A percentile compares a stretch with the other conserved stretches of the same genome.
Conservation (phyloP, 2,113 vertebrate species). For the Barbus barbus region DNA sequence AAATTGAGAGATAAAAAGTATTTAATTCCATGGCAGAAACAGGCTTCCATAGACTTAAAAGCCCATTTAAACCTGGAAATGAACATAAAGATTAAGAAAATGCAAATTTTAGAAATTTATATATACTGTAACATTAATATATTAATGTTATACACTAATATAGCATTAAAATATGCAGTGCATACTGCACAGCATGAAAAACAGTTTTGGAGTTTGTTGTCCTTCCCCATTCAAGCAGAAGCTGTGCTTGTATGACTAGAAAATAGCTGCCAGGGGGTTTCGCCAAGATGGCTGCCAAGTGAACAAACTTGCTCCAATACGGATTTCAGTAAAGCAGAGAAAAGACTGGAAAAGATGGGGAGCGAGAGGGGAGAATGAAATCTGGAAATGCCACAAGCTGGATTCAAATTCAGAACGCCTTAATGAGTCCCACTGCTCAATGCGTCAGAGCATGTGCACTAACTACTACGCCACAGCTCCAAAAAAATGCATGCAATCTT, state of each 20-base stretch:
- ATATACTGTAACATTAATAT: background rate
- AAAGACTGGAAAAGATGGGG: too few relatives aligned
- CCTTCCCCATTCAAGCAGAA: conserved; percentile 3
- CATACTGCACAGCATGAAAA: background rate
- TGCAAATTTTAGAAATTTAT: background rate
- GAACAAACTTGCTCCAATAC: conserved; percentile 1
- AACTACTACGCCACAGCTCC: background rate
- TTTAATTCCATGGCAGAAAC: too few relatives aligned
- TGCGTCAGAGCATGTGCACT: background rate
- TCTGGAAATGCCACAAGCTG: conserved; percentile 15
- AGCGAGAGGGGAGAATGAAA: background rate
- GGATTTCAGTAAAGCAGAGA: background rate
- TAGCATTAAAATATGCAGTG: background rate
- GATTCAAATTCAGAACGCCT: background rate
- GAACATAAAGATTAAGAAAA: too few relatives aligned
- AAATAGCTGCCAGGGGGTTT: conserved; percentile 8
- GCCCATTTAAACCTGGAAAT: too few relatives aligned
- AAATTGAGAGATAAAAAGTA: too few relatives aligned
- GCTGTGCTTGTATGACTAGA: background rate
- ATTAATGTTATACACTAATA: background rate
- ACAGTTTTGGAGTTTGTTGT: background rate
- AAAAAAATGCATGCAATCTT: background rate
- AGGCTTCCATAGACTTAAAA: too few relatives aligned
- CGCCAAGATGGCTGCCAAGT: conserved; percentile 19
- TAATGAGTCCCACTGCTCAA: background rate